phyloP scores from a whole-genome alignment of 2,888 invertebrate genomes.

The Drosophila sordidapex region DNA sequence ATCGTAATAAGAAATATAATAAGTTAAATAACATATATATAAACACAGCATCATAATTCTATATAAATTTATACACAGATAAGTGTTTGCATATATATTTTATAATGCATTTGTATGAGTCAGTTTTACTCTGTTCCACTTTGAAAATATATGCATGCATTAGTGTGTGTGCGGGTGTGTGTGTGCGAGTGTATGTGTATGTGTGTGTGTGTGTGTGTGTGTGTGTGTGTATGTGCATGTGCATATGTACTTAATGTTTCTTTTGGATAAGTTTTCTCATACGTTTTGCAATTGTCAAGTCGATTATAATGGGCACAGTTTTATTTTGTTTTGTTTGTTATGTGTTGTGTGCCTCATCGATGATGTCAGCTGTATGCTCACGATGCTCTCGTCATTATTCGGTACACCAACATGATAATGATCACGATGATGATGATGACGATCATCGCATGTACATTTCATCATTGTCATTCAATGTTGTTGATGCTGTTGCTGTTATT shows the following conservation, averaged over 20 bases:
- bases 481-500: slow-evolving; percentile 8
- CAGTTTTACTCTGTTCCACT: slow-evolving; percentile 28
- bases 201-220: rapidly evolving
- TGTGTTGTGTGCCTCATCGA: slow-evolving; percentile 30
- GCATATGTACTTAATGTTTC: slow-evolving; percentile 8
- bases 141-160: slow-evolving; percentile 9
- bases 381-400: slow-evolving; percentile 19
- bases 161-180: neutral
- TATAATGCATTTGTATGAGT: slow-evolving; percentile 23
- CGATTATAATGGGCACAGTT: slow-evolving; percentile 46
- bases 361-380: slow-evolving; percentile 65
- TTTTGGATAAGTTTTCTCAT: slow-evolving; percentile 16
- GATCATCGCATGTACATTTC: slow-evolving; percentile 46
- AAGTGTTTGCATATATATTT: slow-evolving; percentile 7
- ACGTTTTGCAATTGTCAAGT: slow-evolving; percentile 48
- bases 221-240: neutral
- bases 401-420: slow-evolving; percentile 24
- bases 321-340: slow-evolving; percentile 1
- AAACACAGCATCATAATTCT: neutral
- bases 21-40: neutral
- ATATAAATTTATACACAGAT: slow-evolving; percentile 12
- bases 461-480: slow-evolving; percentile 39
- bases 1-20: neutral
- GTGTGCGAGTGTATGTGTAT: too few relatives aligned
- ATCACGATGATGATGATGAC: slow-evolving; percentile 38